These are phyloP conservation scores for Ivindomyrus marchei DNA, from an alignment of 2,113 vertebrate species.

Conservation along the genomic window DNA sequence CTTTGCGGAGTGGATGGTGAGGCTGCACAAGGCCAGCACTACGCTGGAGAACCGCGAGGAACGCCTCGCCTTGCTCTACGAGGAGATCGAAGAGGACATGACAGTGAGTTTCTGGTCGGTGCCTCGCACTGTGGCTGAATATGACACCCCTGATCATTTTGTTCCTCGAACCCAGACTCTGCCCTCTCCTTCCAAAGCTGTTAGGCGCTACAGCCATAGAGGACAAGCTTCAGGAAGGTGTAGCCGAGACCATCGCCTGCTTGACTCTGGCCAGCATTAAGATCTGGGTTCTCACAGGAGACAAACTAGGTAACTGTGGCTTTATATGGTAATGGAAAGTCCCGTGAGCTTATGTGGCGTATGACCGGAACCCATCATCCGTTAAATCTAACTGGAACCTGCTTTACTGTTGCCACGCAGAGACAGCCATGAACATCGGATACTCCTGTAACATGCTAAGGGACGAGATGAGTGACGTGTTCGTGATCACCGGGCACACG, in stretches of 20 bases:
- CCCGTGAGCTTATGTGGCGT: too few relatives aligned
- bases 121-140: not conserved
- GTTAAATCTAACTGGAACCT: not conserved
- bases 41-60: constrained; percentile 51
- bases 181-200: constrained; percentile 51
- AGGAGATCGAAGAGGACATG: constrained; percentile 64
- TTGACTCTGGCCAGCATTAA: constrained; percentile 73
- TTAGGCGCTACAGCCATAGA: constrained; percentile 77
- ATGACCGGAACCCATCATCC: not conserved
- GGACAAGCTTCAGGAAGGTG: constrained; percentile 79
- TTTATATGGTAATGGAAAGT: not conserved
- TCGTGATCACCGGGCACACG: constrained; percentile 62
- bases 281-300: constrained; percentile 80
- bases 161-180: not conserved
- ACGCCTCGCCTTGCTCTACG: constrained; percentile 49
- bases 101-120: constrained; percentile 46
- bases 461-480: constrained; percentile 71
- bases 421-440: constrained; percentile 76
- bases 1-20: constrained; percentile 61
- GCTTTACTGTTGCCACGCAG: constrained; percentile 44
- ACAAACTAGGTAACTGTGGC: constrained; percentile 67
- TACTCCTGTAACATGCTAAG: constrained; percentile 74
- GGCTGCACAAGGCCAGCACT: constrained; percentile 52
- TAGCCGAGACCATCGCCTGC: constrained; percentile 66
- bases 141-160: not conserved